These are phyloP conservation scores for Caenorhabditis zanzibari DNA, from an alignment of 2,888 invertebrate species.

Conservation along the genomic window DNA sequence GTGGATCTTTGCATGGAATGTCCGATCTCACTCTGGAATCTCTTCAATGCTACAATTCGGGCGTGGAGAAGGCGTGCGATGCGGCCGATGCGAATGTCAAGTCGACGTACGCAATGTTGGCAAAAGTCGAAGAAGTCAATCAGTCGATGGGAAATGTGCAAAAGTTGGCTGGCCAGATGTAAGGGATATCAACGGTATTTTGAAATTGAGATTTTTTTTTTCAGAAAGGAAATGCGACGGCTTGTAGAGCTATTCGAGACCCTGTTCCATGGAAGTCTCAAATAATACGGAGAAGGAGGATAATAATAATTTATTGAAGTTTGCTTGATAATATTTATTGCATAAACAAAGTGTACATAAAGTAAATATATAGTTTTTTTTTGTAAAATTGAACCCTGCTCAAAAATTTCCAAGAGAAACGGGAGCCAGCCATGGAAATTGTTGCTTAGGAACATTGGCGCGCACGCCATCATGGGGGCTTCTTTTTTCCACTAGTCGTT, in stretches of 20 bases:
- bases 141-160: conserved; percentile 76
- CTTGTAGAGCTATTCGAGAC: conserved; percentile 80
- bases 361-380: no score
- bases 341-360: no score
- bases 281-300: background rate
- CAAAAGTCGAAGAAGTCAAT: conserved; percentile 82
- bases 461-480: conserved; percentile 7
- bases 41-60: conserved; percentile 77
- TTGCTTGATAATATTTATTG: no score
- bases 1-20: conserved; percentile 80
- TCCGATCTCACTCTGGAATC: conserved; percentile 80
- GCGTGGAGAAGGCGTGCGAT: conserved; percentile 79
- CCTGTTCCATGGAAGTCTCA: conserved; percentile 72
- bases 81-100: conserved; percentile 80
- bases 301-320: no score
- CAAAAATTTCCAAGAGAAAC: background rate
- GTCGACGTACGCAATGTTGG: conserved; percentile 80
- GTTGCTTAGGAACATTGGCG: conserved; percentile 41
- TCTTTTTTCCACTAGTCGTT: conserved; percentile 15
- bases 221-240: conserved; percentile 79
- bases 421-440: background rate
- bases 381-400: no score
- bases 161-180: conserved; percentile 79
- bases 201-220: conserved; percentile 19
- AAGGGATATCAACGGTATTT: background rate